Evolutionary conservation across 2,797 vertebrate genomes (phyloP), one percentile per base, ranked within the genome.

Genomic region (Clarias laeviceps): DNA sequence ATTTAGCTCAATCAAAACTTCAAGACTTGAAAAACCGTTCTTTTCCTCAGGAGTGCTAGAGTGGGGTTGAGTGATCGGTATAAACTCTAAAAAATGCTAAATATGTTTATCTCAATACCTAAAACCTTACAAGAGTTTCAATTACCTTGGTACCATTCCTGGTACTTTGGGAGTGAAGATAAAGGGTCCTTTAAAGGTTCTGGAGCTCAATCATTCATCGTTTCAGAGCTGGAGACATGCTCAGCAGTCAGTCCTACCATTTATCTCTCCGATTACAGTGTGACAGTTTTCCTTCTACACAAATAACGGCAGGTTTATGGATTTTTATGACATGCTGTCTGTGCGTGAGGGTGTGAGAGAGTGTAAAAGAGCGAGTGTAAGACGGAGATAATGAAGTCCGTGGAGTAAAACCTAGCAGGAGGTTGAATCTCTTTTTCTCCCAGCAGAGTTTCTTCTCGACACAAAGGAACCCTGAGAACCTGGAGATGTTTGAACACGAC

Each of bases 391-490:
- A 86, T 88, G 82, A 85, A 74, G 80, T 74, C 84, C 59, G 32
- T 61, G 56, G 84, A 85, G 87, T 76, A 82, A 80, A 83, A 69
- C 40, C 72, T 32, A 83, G 77, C 84, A 85, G 81, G 68, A 85
- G 87, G 65, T 61, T 62, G 82, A 69, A 68, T 86, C 22, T 88
- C 87, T 59, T 65, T 57, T 57, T 59, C 37, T 66, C 34, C 15
- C 74, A 70, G 72, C 84, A 24, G 68, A 6, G 32, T 50, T 69
- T 82, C 56, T 56, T 72, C 54, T 5, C 12, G 22, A 12, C 37
- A 79, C 37, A 72, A 79, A 70, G 65, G 34, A 45, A 61, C 20
- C 15, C 11, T 1, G 64, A 61, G 83, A 80, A 79, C 14, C 27
- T 9, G 2, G 76, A 79, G 76, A 85, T 70, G 50, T 78, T 79